Base-by-base conservation (phyloP, 2,888 invertebrate genomes). In the Drosophila parthenogenetica region DNA sequence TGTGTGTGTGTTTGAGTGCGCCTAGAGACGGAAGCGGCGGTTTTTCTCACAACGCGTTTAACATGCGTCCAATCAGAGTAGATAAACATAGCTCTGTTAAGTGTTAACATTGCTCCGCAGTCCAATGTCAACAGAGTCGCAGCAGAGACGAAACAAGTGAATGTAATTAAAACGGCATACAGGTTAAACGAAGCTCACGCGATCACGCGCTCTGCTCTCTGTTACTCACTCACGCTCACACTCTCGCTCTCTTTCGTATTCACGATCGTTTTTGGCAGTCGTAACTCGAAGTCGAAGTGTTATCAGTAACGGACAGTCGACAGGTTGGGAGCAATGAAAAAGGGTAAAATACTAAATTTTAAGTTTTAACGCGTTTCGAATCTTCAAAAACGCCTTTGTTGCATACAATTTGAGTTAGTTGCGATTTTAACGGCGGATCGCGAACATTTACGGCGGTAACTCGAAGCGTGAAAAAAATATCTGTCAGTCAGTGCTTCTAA, bases 51-150 rank as follows among this genome's bases (percentile, higher is more conserved):
- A 85, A 39, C 54, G 50, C 51, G 53, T 63, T 71, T 79, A 85
- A 87, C 88, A 87, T 82, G 68, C 61, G 58, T 45, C 79, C 82
- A 83, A 83, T 83, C 86, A 83, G 29, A n/a, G 54, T 46, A 73
- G 82, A 81, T 79, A 85, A 81, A 71, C 79, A 65, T 57, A 71
- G 69, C 77, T 72, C 79, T 83, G 88, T 87, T 87, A 83, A 69
- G 66, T 45, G 59, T 55, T 69, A 84, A 73, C 70, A 69, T 73
- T 69, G 69, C 51, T 50, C 5, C 57, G 49, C 67, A 77, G 69
- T 71, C 46, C 81, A 69, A 77, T 73, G 77, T 77, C 77, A 86
- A 81, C 77, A 77, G 64, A 42, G 50, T 17, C 19, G 29, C 29
- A 43, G 57, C 46, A 46, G 45, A 48, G 61, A 55, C 65, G 45